Conservation (phyloP, 2,797 vertebrate species). For the Buphagus erythrorhynchus region DNA sequence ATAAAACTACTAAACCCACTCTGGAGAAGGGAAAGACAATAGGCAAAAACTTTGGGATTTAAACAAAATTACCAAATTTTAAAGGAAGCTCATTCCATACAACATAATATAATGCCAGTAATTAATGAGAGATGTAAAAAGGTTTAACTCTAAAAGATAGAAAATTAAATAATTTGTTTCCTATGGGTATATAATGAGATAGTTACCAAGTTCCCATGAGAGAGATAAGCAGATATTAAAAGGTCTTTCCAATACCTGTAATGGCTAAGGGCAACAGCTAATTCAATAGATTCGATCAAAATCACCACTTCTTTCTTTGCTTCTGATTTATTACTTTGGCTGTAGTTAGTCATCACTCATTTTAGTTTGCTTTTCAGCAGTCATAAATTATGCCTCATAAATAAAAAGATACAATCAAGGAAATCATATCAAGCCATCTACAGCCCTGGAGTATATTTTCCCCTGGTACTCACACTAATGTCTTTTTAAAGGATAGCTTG, state of each 20-base stretch:
- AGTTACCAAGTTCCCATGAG: constrained; percentile 83
- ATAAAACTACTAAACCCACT: not conserved
- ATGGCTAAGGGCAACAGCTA: constrained; percentile 92
- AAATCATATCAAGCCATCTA: constrained; percentile 94
- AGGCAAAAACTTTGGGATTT: not conserved
- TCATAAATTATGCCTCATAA: constrained; percentile 99
- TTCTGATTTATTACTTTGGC: constrained; percentile 93
- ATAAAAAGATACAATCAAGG: constrained; percentile 98
- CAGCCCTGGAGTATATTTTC: constrained; percentile 84
- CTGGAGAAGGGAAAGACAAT: not conserved
- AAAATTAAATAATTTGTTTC: constrained; percentile 83
- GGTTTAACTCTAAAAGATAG: constrained; percentile 75
- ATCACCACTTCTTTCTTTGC: constrained; percentile 86
- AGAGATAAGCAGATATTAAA: constrained; percentile 95
- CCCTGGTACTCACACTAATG: constrained; percentile 84
- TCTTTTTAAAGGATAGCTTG: constrained; percentile 86
- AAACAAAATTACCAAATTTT: not conserved
- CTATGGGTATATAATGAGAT: constrained; percentile 81
- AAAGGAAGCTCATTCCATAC: not conserved
- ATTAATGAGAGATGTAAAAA: constrained; percentile 75
- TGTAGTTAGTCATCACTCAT: constrained; percentile 89
- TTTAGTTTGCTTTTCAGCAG: constrained; percentile 87
- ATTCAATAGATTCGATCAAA: constrained; percentile 98
- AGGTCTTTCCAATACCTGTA: constrained; percentile 96
- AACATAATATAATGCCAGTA: constrained; percentile 27